Evolutionary conservation across 2,113 vertebrate genomes (phyloP).

Genomic region (Rattus rattus): DNA sequence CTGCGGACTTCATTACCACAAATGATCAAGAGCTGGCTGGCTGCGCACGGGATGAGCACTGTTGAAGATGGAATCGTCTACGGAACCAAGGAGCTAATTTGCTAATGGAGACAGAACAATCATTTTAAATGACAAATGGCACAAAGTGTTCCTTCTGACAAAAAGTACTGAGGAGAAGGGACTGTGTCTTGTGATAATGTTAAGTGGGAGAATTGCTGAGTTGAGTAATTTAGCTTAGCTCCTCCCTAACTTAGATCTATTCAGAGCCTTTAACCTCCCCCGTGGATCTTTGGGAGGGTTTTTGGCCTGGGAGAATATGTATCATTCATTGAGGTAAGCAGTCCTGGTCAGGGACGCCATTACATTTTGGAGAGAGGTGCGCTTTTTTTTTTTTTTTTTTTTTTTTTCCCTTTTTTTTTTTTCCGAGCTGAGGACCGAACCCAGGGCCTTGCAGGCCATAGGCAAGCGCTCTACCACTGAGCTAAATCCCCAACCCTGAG

Average conservation of each 20-base stretch:
- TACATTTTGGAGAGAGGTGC: background rate
- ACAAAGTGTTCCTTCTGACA: background rate
- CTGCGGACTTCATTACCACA: background rate
- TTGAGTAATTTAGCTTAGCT: background rate
- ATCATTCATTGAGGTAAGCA: background rate
- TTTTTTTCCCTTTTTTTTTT: too few relatives aligned
- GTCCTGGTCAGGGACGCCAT: background rate
- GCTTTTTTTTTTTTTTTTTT: too few relatives aligned
- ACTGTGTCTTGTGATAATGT: background rate
- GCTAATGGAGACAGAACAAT: constrained; percentile 32
- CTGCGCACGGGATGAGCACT: background rate
- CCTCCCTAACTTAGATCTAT: background rate
- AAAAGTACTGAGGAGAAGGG: background rate
- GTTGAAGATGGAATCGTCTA: constrained; percentile 19
- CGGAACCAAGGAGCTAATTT: constrained; percentile 59
- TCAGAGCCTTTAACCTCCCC: background rate
- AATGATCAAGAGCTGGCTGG: background rate
- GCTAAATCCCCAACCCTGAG: too few relatives aligned
- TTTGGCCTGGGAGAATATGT: background rate
- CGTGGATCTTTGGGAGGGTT: background rate
- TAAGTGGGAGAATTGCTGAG: constrained; percentile 1
- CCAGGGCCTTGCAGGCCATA: too few relatives aligned
- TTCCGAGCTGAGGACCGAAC: too few relatives aligned
- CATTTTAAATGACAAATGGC: constrained; percentile 7
- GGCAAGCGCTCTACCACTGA: too few relatives aligned